Percentiles rank a stretch among this genome's conserved stretches.
Evolutionary conservation across 2,797 vertebrate species (phyloP).

Genomic region (Molossus alvarezi): DNA sequence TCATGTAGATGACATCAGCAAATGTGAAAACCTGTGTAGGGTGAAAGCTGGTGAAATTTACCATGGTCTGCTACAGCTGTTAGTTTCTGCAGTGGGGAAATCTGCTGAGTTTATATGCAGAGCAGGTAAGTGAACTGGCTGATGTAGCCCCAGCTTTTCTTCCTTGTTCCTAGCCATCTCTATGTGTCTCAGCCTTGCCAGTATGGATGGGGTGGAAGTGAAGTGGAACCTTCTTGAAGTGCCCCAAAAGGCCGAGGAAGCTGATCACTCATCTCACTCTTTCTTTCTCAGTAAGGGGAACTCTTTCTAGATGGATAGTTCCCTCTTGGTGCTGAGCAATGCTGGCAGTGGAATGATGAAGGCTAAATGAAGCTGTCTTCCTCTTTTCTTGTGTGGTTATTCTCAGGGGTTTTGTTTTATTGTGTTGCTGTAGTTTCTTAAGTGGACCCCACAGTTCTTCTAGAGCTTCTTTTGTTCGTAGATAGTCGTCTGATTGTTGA

Average conservation of each 20-base stretch:
- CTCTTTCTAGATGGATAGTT: not conserved
- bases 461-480: conserved; percentile 10
- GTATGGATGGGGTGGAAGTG: not conserved
- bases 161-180: not conserved
- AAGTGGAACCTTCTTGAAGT: not conserved
- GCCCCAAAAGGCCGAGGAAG: not conserved
- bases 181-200: not conserved
- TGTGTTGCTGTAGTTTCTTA: not conserved
- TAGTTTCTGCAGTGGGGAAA: not conserved
- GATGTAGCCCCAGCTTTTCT: not conserved
- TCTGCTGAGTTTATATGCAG: not conserved
- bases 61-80: not conserved
- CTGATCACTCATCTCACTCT: not conserved
- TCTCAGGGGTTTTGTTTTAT: not conserved
- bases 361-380: not conserved
- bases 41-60: not conserved
- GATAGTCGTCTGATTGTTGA: not conserved
- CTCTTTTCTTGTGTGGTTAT: not conserved
- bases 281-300: not conserved
- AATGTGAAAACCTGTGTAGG: not conserved
- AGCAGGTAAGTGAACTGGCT: not conserved
- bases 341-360: not conserved
- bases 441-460: not conserved
- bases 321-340: not conserved
- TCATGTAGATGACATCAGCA: not conserved